Percentiles rank a stretch among this genome's conserved stretches.
Evolutionary conservation across 2,888 invertebrate genomes (phyloP).

Genomic region (Lasiommata megera): DNA sequence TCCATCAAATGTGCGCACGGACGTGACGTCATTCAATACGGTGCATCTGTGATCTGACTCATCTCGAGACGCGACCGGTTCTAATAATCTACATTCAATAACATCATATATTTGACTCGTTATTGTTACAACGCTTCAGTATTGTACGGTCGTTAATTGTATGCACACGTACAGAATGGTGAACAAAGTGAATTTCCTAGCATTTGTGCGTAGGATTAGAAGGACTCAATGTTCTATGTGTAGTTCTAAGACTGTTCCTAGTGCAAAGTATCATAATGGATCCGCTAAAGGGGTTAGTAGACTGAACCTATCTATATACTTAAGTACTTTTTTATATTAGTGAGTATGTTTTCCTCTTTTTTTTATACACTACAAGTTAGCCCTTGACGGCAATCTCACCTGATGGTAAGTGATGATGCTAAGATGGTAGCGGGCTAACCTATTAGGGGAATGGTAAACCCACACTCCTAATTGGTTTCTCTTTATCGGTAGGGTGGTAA

Average conservation of each 20-base stretch:
- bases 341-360: too few relatives aligned
- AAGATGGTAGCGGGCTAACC: too few relatives aligned
- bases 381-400: too few relatives aligned
- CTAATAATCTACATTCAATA: slow-evolving; percentile 45
- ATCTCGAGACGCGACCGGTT: slow-evolving; percentile 38
- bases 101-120: slow-evolving; percentile 47
- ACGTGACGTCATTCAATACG: slow-evolving; percentile 37
- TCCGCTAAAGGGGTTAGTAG: slow-evolving; percentile 39
- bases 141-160: slow-evolving; percentile 38
- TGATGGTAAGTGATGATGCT: too few relatives aligned
- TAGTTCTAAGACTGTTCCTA: slow-evolving; percentile 39
- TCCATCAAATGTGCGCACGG: slow-evolving; percentile 28
- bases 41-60: slow-evolving; percentile 39
- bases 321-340: too few relatives aligned
- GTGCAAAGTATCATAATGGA: slow-evolving; percentile 37
- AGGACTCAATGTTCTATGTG: slow-evolving; percentile 39
- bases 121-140: slow-evolving; percentile 48
- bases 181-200: slow-evolving; percentile 29
- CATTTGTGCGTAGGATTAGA: slow-evolving; percentile 26
- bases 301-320: neutral
- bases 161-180: slow-evolving; percentile 41
- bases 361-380: too few relatives aligned
- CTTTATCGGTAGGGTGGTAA: too few relatives aligned
- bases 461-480: too few relatives aligned
- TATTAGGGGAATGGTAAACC: too few relatives aligned